Base-by-base conservation (phyloP, 2,113 vertebrate species). In the Guaruba guarouba region DNA sequence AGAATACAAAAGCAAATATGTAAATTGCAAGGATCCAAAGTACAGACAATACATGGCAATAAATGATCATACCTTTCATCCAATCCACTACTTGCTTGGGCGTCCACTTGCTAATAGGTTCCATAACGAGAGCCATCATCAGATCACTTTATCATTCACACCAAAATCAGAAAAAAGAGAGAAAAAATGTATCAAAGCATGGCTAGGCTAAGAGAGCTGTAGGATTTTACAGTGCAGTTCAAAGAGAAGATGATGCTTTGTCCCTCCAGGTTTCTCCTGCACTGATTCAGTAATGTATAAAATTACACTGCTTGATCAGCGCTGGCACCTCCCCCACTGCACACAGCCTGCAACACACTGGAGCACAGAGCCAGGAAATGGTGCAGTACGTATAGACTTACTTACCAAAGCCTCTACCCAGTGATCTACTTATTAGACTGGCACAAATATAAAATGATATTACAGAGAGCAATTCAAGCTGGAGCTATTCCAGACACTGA, bases 81-180 rank as follows among this genome's bases (percentile, higher is more conserved):
- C 98, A 99, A 98, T 99, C 98, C 98, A 98, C 98, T 95, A 99
- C 98, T 97, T 99, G 98, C 98, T 99, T 98, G 97, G 98, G 98
- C 96, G 98, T 98, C 98, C 98, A 99, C 98, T 99, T 99, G 98
- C 98, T 98, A 98, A 99, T 99, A 98, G 99, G 98, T 98, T 99
- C 98, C 98, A 98, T 99, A 96, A 99, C 98, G 97, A 99, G 97
- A 98, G 99, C 98, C 99, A 99, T 99, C 98, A 98, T 97, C 97
- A 93, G 96, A 98, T 98, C 97, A 98, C 98, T 97, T 98, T 98
- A 97, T 98, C 97, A 98, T 97, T 98, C 98, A 73, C 97, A 96
- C 95, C 95, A 97, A 95, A 96, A 98, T 96, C 97, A 81, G 64
- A 6, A 90, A 95, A 96, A 87, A 68, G 59, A 86, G 83, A 70